Evolutionary conservation across 2,888 invertebrate species (phyloP).

Genomic region (Eutolmus rufibarbis): DNA sequence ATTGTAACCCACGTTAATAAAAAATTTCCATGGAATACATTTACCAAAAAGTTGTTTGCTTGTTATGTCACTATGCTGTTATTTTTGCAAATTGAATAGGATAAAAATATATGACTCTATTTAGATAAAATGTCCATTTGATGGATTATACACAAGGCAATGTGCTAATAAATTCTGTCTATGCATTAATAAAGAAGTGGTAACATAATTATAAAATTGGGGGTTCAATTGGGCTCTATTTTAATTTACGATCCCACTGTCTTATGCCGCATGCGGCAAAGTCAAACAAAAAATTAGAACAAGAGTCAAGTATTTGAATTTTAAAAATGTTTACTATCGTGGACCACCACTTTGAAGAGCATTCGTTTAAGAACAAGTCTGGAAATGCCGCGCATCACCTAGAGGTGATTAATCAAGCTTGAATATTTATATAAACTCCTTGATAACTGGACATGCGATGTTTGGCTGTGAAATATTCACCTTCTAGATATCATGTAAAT

Average conservation of each 20-base stretch:
- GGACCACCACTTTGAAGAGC: not conserved
- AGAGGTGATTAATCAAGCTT: not conserved
- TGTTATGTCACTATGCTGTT: not conserved
- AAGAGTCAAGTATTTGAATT: not conserved
- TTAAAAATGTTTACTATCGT: not conserved
- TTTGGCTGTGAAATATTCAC: not conserved
- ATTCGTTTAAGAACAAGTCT: not conserved
- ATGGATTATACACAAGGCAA: not conserved
- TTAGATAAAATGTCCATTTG: not conserved
- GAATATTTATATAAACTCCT: not conserved
- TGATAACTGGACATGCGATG: not conserved
- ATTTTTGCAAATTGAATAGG: not conserved
- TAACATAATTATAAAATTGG: not conserved
- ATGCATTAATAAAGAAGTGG: not conserved
- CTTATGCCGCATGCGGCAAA: not conserved
- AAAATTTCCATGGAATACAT: not conserved
- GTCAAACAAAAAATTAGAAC: not conserved
- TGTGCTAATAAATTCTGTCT: not conserved
- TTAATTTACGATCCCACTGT: not conserved
- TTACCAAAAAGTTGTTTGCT: not conserved
- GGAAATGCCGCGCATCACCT: not conserved
- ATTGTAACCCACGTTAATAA: not conserved
- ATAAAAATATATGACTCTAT: not conserved
- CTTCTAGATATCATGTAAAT: not conserved
- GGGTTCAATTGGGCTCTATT: not conserved